A percentile compares a stretch with the other conserved stretches of the same genome.
These are phyloP conservation scores for Leptobrachium leishanense DNA, from an alignment of 2,113 vertebrate genomes.

Conservation along the genomic window DNA sequence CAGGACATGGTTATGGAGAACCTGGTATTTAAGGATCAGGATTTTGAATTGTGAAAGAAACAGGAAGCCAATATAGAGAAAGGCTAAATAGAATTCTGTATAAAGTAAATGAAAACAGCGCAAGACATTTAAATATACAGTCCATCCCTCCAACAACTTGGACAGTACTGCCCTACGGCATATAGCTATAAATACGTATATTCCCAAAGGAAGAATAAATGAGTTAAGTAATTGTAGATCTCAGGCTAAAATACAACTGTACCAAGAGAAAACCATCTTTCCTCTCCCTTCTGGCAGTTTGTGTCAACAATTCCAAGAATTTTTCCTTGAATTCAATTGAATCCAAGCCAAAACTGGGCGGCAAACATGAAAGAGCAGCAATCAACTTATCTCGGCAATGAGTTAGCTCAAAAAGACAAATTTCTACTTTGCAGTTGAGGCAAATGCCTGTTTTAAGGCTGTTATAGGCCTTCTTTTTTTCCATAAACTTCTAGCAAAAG, in stretches of 20 bases:
- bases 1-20: no score
- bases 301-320: conserved; percentile 24
- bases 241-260: conserved; percentile 2
- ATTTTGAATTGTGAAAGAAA: no score
- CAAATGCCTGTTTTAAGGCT: conserved; percentile 26
- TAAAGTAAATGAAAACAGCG: no score
- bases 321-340: conserved; percentile 26
- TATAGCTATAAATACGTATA: no score
- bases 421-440: conserved; percentile 33
- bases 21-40: no score
- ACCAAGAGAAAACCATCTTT: conserved; percentile 7
- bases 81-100: no score
- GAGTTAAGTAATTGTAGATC: neutral
- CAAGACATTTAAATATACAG: no score
- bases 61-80: no score
- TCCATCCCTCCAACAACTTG: no score
- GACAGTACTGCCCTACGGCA: no score
- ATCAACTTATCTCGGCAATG: conserved; percentile 36
- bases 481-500: neutral
- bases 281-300: neutral
- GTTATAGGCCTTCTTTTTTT: conserved; percentile 24
- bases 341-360: neutral
- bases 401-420: conserved; percentile 17
- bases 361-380: neutral
- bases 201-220: no score